A percentile compares a stretch with the other conserved stretches of the same genome.
Conservation (phyloP, 2,113 vertebrate genomes). For the Heterotis niloticus region DNA sequence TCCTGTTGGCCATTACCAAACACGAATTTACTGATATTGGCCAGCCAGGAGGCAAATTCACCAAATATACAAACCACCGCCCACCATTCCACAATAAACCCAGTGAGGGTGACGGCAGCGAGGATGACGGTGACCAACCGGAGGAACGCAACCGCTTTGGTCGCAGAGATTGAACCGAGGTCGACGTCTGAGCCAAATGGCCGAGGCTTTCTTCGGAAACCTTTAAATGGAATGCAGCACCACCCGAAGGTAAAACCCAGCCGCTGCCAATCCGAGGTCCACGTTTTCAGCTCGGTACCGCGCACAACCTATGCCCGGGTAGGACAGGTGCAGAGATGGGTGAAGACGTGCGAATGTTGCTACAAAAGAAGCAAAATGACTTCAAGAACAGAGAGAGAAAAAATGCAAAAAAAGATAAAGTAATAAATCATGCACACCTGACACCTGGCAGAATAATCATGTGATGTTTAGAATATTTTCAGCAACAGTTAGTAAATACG, state of each 20-base stretch:
- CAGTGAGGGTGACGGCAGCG: background rate
- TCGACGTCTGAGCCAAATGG: background rate
- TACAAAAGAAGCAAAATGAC: background rate
- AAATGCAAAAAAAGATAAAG: background rate
- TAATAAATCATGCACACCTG: background rate
- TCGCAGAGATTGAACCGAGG: background rate
- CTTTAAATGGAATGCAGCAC: slow-evolving; percentile 19
- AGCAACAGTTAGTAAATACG: background rate
- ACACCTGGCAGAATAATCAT: background rate
- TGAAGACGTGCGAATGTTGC: background rate
- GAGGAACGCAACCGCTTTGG: background rate
- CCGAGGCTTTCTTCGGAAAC: background rate
- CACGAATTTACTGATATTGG: background rate
- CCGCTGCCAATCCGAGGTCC: slow-evolving; percentile 9
- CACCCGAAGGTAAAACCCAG: slow-evolving; percentile 30
- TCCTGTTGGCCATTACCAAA: background rate
- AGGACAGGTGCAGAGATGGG: background rate
- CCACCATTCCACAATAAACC: background rate
- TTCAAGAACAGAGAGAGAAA: background rate
- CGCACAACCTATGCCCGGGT: background rate
- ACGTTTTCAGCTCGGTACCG: background rate
- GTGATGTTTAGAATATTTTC: background rate
- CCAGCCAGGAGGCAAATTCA: background rate
- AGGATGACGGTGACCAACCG: background rate
- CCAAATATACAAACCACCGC: background rate